Percentiles rank a stretch among this genome's conserved stretches.
Conservation (phyloP, 2,113 vertebrate genomes). For the Pollimyrus isidori region DNA sequence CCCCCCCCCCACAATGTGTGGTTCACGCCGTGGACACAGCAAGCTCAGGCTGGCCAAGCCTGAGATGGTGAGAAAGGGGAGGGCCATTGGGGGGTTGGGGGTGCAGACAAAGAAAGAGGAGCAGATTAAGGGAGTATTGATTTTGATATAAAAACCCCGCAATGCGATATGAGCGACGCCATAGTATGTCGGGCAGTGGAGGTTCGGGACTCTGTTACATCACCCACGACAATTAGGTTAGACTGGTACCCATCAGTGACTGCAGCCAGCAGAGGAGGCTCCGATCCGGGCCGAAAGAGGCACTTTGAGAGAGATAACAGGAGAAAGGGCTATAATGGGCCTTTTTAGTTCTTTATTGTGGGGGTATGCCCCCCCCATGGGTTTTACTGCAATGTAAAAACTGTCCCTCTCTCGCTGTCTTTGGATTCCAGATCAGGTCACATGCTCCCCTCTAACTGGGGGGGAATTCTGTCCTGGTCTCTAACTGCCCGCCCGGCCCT, state of each 20-base stretch:
- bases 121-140: constrained; percentile 62
- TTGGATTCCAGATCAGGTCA: neutral
- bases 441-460: neutral
- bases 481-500: neutral
- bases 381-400: neutral
- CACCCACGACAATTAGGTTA: constrained; percentile 33
- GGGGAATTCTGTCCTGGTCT: neutral
- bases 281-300: neutral
- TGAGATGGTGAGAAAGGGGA: constrained; percentile 17
- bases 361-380: neutral
- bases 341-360: neutral
- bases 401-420: neutral
- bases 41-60: constrained; percentile 43
- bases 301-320: neutral
- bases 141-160: constrained; percentile 66
- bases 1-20: neutral
- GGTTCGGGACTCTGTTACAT: constrained; percentile 41
- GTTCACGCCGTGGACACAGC: constrained; percentile 43
- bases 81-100: constrained; percentile 28
- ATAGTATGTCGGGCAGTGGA: constrained; percentile 6
- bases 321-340: neutral
- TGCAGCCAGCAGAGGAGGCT: neutral
- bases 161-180: constrained; percentile 49
- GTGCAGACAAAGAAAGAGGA: constrained; percentile 31
- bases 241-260: neutral